Evolutionary conservation across 2,888 invertebrate genomes (phyloP).

Genomic region (Cosmia trapezina): DNA sequence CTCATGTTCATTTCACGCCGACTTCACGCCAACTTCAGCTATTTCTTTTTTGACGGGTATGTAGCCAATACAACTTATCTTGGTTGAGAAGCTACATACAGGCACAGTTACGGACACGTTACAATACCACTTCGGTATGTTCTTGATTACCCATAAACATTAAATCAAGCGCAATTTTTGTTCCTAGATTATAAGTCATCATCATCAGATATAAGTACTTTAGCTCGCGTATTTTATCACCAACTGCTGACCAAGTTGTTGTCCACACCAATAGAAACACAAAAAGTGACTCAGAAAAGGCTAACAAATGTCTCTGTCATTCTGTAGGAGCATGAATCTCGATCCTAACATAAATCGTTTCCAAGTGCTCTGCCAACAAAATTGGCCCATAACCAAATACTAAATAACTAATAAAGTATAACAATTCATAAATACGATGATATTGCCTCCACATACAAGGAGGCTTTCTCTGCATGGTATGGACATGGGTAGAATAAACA

Average conservation of each 20-base stretch:
- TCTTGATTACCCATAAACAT: too few species aligned
- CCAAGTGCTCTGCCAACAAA: conserved; percentile 24
- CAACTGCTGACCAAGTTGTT: conserved; percentile 45
- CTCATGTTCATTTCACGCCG: too few species aligned
- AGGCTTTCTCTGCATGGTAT: conserved; percentile 15
- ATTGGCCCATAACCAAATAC: conserved; percentile 25
- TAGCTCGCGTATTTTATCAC: background rate
- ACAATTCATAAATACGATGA: conserved; percentile 35
- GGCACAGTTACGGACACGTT: background rate
- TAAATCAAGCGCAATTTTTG: too few species aligned
- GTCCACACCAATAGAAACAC: conserved; percentile 29
- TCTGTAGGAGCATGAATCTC: conserved; percentile 3
- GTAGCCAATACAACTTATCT: background rate
- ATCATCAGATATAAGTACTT: too few species aligned
- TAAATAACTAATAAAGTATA: conserved; percentile 27
- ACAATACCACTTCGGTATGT: background rate
- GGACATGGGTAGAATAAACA: conserved; percentile 19
- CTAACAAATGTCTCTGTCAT: conserved; percentile 33
- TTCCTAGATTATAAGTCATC: too few species aligned
- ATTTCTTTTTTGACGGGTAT: too few species aligned
- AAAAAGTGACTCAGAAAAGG: conserved; percentile 27
- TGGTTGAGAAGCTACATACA: background rate
- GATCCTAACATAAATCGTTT: conserved; percentile 13
- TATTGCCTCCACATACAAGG: conserved; percentile 28
- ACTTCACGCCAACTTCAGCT: too few species aligned